Evolutionary conservation across 1,140 invertebrate genomes (phyloP), one percentile per base, ranked within the genome.

Genomic region (Apis dorsata): DNA sequence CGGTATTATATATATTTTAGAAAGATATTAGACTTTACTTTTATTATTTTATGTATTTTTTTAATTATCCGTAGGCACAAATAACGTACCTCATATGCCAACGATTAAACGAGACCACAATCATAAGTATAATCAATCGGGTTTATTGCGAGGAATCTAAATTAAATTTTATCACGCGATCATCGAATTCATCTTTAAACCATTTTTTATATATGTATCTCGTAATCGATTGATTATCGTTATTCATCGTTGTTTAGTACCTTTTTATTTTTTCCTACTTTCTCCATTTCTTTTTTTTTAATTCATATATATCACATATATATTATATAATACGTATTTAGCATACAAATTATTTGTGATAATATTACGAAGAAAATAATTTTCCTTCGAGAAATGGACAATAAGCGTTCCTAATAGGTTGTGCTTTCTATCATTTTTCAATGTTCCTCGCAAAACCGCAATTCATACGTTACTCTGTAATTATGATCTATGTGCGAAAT

Each of bases 21-120:
- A 49, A 71, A 68, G 71, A 88, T 78, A 75, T 80, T 70, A 82
- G 62, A 72, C 77, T 80, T 79, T 59, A 87, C 72, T 83, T 88
- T 80, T 15, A 34, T 91, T 90, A 85, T 76, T 84, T 88, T 88
- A 59, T 71, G 83, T 87, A 86, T 90, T 88, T 85, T 89, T 90
- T 89, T 84, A 89, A 91, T 88, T 86, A 89, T 57, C 81, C 82
- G 83, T 90, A 89, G 79, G 69, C 59, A 69, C 59, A 77, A 85
- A 83, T 88, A 85, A 84, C 74, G 79, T 87, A 82, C 87, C 86
- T 89, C 86, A 77, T 85, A 79, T 81, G 83, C 79, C 76, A 84
- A 81, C 78, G 60, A 84, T 81, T 76, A 74, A 77, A 79, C 76
- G 60, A 84, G 85, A 81, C 81, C 86, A 87, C 78, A 62, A 77